These are phyloP conservation scores for Lepeophtheirus nordmannii DNA, from an alignment of 2,888 invertebrate species.

Conservation along the genomic window DNA sequence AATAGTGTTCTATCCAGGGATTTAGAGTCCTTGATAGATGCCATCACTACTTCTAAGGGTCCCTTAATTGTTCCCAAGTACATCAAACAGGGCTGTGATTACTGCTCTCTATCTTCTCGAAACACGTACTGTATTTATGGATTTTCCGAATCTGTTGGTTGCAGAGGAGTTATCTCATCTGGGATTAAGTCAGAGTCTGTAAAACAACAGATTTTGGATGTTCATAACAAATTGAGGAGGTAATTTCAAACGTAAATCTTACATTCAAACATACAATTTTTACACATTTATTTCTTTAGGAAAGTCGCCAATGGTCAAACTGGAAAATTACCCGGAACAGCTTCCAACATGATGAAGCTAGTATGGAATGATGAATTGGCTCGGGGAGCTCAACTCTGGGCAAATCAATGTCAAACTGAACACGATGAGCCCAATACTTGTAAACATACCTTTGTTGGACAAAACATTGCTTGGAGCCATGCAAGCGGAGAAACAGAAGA, in stretches of 20 bases:
- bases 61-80: not conserved
- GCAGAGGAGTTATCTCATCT: not conserved
- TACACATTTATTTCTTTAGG: not conserved
- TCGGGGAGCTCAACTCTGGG: conserved; percentile 12
- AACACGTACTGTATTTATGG: conserved; percentile 5
- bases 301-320: conserved; percentile 5
- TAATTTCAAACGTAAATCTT: not conserved
- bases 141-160: conserved; percentile 1
- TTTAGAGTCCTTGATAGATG: not conserved
- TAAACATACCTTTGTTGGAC: conserved; percentile 13
- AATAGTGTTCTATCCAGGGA: not conserved
- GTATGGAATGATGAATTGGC: conserved; percentile 13
- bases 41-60: not conserved
- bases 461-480: conserved; percentile 5
- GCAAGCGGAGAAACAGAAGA: not conserved
- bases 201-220: conserved; percentile 8
- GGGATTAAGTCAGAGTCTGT: not conserved
- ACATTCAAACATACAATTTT: not conserved
- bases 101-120: not conserved
- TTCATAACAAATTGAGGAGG: conserved; percentile 11
- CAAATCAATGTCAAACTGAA: conserved; percentile 7
- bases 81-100: conserved; percentile 9
- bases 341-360: conserved; percentile 7
- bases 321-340: not conserved
- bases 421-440: conserved; percentile 8